Base-by-base conservation (phyloP, 2,113 vertebrate species). In the Poeciliopsis turrubarensis region DNA sequence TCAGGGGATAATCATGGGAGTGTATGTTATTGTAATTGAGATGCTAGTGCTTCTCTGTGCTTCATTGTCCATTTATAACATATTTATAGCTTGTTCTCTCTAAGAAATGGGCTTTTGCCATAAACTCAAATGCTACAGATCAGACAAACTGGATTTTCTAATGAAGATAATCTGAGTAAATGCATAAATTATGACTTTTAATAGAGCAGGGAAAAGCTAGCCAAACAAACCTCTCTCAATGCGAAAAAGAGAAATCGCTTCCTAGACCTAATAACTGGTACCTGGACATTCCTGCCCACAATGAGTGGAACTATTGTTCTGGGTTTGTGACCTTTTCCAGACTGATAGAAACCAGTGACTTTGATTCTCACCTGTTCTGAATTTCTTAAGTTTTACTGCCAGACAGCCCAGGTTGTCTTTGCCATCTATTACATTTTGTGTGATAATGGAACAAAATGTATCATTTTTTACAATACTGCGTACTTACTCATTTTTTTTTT, bases 11-110 rank as follows among this genome's bases (percentile, higher is more conserved):
- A 39, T 60, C 14, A 61, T 54, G 12, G 34, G 22, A 27, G 22
- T 67, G 37, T 22, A 65, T 72, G 61, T 68, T 74, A 34, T 41
- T 81, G 47, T 34, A 22, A 51, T 8, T 31, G 31, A 7, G n/a
- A 27, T 67, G 37, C 68, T 47, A 68, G 30, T 71, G 39, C 15
- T 54, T 54, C 17, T 57, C n/a, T n/a, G 9, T 41, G 39, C 39
- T 29, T 29, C 29, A 0, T 47, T 47, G 44, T 47, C 1, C 17
- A 47, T 47, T 47, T 47, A 47, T 47, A 5, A 17, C 4, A 17
- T 47, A 15, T 47, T 17, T 1, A 47, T 15, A 47, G 17, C 5
- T 47, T 17, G 15, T 17, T 17, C 15, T 7, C 44, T 47, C 14
- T 5, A 1, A 47, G 1, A 47, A 19, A 6, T 17, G 15, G 44